Evolutionary conservation across 2,888 invertebrate species (phyloP).

Genomic region (Microctonus aethiopoides): DNA sequence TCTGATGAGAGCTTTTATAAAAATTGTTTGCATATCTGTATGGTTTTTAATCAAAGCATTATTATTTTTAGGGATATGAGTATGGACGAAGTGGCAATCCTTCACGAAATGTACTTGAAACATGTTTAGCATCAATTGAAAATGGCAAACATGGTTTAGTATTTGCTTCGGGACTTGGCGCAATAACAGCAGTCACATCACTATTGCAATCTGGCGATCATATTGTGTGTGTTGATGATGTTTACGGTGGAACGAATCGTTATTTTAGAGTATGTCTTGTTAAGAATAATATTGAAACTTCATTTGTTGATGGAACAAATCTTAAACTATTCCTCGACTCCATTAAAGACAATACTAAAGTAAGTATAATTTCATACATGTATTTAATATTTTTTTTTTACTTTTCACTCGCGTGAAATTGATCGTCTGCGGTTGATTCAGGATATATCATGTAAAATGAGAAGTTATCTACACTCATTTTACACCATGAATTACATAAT

Average conservation of each 20-base stretch:
- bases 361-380: constrained; percentile 58
- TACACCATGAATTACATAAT: neutral
- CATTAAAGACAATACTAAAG: constrained; percentile 87
- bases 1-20: neutral
- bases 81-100: constrained; percentile 97
- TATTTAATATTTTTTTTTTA: neutral
- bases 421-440: neutral
- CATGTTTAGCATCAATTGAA: constrained; percentile 90
- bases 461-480: constrained; percentile 10
- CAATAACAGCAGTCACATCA: constrained; percentile 80
- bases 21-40: neutral
- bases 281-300: constrained; percentile 78
- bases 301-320: constrained; percentile 83
- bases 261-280: constrained; percentile 73
- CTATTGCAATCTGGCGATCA: constrained; percentile 89
- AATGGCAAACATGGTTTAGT: constrained; percentile 84
- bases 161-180: constrained; percentile 93
- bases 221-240: constrained; percentile 88
- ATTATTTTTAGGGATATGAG: constrained; percentile 78
- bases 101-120: constrained; percentile 87
- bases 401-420: neutral
- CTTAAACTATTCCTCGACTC: constrained; percentile 74
- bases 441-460: constrained; percentile 24
- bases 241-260: constrained; percentile 94
- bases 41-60: neutral